Evolutionary conservation across 2,888 invertebrate species (phyloP).

Genomic region (Cylindroiulus punctatus): DNA sequence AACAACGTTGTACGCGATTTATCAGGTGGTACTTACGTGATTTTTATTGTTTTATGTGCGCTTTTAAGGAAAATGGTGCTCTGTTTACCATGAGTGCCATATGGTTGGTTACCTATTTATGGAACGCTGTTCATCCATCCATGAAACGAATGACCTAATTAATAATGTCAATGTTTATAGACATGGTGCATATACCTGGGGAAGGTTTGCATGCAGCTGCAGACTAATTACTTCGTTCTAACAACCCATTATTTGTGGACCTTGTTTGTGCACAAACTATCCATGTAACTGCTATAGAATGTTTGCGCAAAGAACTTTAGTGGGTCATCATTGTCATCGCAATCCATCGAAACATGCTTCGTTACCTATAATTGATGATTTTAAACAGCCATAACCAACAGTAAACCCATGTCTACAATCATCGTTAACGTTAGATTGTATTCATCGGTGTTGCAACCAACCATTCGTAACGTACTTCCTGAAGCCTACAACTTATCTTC

Average conservation of each 20-base stretch:
- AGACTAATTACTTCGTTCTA: background rate
- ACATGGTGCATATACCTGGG: background rate
- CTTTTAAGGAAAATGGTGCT: background rate
- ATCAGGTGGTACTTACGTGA: background rate
- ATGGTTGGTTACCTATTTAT: background rate
- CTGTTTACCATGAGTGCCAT: background rate
- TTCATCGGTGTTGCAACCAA: too few relatives aligned
- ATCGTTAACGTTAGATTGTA: too few relatives aligned
- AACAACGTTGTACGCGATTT: background rate
- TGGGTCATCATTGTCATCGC: too few relatives aligned
- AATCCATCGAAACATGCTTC: background rate
- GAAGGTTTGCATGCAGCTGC: background rate
- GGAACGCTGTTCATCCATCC: slow-evolving; percentile 3
- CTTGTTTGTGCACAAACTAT: background rate
- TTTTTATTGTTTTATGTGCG: slow-evolving; percentile 4
- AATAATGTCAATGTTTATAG: background rate
- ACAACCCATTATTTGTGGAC: slow-evolving; percentile 6
- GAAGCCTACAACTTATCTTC: too few relatives aligned
- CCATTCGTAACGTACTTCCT: too few relatives aligned
- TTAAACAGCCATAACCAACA: background rate
- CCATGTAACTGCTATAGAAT: background rate
- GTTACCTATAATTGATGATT: background rate
- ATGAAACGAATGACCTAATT: slow-evolving; percentile 7
- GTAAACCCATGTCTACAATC: background rate
- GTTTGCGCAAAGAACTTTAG: background rate